These are phyloP conservation scores for Zapornia atra DNA, from an alignment of 2,113 vertebrate species.

Conservation along the genomic window DNA sequence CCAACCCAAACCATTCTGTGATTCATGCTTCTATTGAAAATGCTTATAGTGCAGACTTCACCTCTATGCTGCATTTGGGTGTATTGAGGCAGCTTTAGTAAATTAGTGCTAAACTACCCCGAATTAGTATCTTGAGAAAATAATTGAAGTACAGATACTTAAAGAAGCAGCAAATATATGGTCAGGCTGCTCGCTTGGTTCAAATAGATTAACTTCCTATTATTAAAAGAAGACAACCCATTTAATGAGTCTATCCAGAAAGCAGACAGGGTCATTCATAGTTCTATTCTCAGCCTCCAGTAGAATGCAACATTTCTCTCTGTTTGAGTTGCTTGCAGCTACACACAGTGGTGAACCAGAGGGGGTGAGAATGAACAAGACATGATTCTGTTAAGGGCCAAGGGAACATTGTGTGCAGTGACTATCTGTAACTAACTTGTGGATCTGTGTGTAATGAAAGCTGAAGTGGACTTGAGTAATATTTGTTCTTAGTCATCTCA, in stretches of 20 bases:
- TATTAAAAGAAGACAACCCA: background rate
- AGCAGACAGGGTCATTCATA: background rate
- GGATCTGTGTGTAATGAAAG: background rate
- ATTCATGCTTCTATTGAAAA: background rate
- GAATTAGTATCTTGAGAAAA: background rate
- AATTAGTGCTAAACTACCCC: background rate
- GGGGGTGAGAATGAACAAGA: background rate
- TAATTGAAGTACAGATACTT: background rate
- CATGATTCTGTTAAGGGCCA: background rate
- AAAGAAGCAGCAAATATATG: background rate
- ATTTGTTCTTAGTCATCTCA: background rate
- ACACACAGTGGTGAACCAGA: background rate
- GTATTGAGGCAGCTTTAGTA: background rate
- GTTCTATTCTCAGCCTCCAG: background rate
- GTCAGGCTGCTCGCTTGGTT: background rate
- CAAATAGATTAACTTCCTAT: background rate
- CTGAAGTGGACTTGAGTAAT: background rate
- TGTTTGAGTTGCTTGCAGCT: background rate
- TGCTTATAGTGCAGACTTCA: background rate
- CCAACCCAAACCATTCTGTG: no score
- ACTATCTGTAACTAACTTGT: background rate
- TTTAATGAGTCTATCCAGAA: background rate
- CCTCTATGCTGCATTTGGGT: background rate
- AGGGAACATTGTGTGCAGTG: background rate
- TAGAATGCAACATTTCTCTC: background rate